phyloP scores from a whole-genome alignment of 2,797 vertebrate species.

The Euphonia xanthogaster region DNA sequence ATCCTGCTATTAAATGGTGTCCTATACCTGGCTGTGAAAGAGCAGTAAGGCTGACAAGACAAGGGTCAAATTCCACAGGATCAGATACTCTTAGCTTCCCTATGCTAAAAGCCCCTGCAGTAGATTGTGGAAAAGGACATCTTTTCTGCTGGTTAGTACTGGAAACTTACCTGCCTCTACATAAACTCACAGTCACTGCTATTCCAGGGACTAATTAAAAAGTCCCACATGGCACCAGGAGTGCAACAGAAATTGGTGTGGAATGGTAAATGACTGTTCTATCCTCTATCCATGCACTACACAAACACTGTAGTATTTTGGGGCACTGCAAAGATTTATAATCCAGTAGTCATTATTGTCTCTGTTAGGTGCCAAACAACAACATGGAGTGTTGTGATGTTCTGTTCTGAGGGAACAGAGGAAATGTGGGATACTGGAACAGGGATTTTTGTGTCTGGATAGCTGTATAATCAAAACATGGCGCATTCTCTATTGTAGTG shows the following conservation, averaged over 20 bases:
- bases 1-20: constrained; percentile 98
- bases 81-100: constrained; percentile 90
- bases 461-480: not conserved
- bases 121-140: constrained; percentile 97
- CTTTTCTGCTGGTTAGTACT: constrained; percentile 95
- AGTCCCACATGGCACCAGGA: not conserved
- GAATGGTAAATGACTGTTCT: not conserved
- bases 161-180: not conserved
- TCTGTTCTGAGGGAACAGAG: not conserved
- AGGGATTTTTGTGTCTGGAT: not conserved
- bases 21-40: constrained; percentile 93
- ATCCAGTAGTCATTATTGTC: not conserved
- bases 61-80: constrained; percentile 83
- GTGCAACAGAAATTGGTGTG: not conserved
- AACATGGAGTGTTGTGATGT: not conserved
- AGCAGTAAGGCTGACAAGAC: constrained; percentile 91
- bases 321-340: not conserved
- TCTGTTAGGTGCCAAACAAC: not conserved
- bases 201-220: not conserved
- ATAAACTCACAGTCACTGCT: not conserved
- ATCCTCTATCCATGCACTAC: not conserved
- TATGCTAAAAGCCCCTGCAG: constrained; percentile 91
- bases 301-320: not conserved
- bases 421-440: not conserved
- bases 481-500: not conserved